These are phyloP conservation scores for Tipula helvola DNA, from an alignment of 2,888 invertebrate genomes.

Conservation along the genomic window DNA sequence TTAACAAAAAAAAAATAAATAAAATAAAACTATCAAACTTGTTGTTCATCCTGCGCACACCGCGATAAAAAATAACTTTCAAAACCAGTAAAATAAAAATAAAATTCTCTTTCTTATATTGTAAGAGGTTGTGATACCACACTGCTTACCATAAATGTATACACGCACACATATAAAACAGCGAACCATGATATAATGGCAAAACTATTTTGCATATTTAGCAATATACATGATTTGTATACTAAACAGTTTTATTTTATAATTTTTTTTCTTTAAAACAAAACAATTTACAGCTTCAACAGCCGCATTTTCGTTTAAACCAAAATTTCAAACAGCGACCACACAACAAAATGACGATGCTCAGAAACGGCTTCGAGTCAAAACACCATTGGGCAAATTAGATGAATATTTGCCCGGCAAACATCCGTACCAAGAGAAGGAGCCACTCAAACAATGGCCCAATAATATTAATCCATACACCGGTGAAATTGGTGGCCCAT, in stretches of 20 bases:
- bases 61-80: background rate
- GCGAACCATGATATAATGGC: background rate
- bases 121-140: background rate
- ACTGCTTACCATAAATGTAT: background rate
- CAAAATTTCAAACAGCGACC: constrained; percentile 28
- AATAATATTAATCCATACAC: constrained; percentile 81
- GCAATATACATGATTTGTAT: background rate
- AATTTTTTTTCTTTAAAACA: background rate
- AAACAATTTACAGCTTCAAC: background rate
- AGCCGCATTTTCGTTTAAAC: background rate
- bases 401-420: constrained; percentile 56
- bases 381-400: constrained; percentile 54
- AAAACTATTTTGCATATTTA: background rate
- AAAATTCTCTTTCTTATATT: background rate
- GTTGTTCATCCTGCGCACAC: background rate
- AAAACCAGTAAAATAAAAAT: background rate
- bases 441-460: constrained; percentile 74
- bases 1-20: background rate
- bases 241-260: background rate
- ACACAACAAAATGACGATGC: constrained; percentile 50
- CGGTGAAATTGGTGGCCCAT: constrained; percentile 90
- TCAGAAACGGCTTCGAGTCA: constrained; percentile 59
- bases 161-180: background rate
- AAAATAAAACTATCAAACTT: background rate
- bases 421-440: constrained; percentile 67